These are phyloP conservation scores for Poeciliopsis prolifica DNA, from an alignment of 2,113 vertebrate genomes.

Conservation along the genomic window DNA sequence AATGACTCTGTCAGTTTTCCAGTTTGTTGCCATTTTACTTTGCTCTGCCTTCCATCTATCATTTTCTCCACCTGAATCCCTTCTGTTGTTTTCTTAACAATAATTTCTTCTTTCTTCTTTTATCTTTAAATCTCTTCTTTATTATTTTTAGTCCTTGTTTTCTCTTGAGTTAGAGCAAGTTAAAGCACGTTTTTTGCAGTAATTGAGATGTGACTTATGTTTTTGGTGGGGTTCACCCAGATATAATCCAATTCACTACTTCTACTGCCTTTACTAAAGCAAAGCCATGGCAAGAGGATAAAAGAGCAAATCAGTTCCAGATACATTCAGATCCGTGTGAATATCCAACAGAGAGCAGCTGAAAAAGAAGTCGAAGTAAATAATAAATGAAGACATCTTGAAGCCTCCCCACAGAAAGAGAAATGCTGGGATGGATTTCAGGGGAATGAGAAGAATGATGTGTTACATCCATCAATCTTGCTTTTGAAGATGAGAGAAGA, in stretches of 20 bases:
- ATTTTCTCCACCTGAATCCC: conserved; percentile 18
- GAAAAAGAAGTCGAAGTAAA: conserved; percentile 59
- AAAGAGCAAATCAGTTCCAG: conserved; percentile 25
- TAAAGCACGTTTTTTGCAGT: conserved; percentile 1
- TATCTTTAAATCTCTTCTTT: background rate
- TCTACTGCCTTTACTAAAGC: conserved; percentile 32
- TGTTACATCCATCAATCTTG: conserved; percentile 23
- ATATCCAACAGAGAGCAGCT: conserved; percentile 39
- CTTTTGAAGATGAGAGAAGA: conserved; percentile 22
- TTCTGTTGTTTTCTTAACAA: conserved; percentile 13
- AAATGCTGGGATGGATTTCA: conserved; percentile 34
- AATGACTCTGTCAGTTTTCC: conserved; percentile 37
- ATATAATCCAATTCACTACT: conserved; percentile 25
- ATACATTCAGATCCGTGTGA: conserved; percentile 15
- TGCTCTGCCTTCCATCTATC: conserved; percentile 13
- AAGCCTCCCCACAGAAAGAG: conserved; percentile 41
- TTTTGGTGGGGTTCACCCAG: conserved; percentile 21
- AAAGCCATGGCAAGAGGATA: conserved; percentile 43
- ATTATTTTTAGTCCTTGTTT: background rate
- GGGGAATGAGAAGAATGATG: conserved; percentile 19
- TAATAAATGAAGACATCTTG: conserved; percentile 55
- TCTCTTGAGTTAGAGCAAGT: conserved; percentile 9
- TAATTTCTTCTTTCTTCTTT: background rate
- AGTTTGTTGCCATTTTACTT: conserved; percentile 37
- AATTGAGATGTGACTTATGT: conserved; percentile 31